Conservation (phyloP, 2,797 vertebrate species). For the Cirrhinus molitorella region DNA sequence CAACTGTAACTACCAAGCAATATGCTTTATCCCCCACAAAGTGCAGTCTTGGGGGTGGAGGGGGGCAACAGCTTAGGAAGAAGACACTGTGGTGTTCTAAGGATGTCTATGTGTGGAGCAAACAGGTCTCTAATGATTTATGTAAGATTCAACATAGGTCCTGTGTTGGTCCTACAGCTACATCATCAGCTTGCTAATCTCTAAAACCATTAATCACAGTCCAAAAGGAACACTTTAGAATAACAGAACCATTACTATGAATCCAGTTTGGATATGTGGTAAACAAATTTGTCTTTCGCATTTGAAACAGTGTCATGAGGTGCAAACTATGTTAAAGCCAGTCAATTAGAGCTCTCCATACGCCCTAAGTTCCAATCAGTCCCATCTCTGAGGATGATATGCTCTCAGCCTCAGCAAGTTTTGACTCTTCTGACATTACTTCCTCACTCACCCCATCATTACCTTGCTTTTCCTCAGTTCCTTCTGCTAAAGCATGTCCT, state of each 20-base stretch:
- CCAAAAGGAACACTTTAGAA: conserved; percentile 31
- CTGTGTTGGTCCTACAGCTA: conserved; percentile 18
- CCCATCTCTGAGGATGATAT: conserved; percentile 52
- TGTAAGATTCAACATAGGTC: conserved; percentile 23
- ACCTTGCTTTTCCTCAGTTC: conserved; percentile 68
- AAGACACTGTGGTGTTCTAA: conserved; percentile 31
- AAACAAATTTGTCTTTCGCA: conserved; percentile 16
- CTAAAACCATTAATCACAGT: conserved; percentile 20
- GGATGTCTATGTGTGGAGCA: not conserved
- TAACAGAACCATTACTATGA: conserved; percentile 1
- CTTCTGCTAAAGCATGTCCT: conserved; percentile 66
- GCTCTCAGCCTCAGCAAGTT: conserved; percentile 50
- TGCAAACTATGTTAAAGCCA: conserved; percentile 10
- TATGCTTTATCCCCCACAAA: conserved; percentile 24
- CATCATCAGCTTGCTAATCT: not conserved
- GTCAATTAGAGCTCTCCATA: not conserved
- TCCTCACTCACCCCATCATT: conserved; percentile 47
- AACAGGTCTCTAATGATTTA: not conserved
- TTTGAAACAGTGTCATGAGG: conserved; percentile 38
- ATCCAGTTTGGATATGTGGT: not conserved
- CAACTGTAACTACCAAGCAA: conserved; percentile 33
- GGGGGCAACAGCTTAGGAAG: conserved; percentile 5
- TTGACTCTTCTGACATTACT: conserved; percentile 49
- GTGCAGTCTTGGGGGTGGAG: not conserved
- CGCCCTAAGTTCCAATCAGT: conserved; percentile 42